Percentiles rank a stretch among this genome's conserved stretches.
These are phyloP conservation scores for Erebia palarica DNA, from an alignment of 2,888 invertebrate genomes.

Conservation along the genomic window DNA sequence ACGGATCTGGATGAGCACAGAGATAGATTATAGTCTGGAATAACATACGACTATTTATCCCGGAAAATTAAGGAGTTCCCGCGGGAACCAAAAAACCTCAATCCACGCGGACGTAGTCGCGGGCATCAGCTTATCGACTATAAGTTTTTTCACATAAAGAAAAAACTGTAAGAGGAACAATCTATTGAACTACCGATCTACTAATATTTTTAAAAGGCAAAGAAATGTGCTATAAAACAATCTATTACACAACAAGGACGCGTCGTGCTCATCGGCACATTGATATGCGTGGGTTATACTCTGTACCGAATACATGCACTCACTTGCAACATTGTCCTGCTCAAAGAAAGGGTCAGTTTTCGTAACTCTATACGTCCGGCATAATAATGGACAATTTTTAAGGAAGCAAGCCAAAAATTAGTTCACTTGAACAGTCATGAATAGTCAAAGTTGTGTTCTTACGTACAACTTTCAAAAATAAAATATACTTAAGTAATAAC, in stretches of 20 bases:
- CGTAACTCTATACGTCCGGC: conserved; percentile 47
- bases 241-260: conserved; percentile 38
- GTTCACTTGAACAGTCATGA: conserved; percentile 2
- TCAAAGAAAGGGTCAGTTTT: conserved; percentile 46
- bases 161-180: no score
- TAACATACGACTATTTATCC: no score
- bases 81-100: no score
- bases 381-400: conserved; percentile 43
- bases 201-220: conserved; percentile 1
- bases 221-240: conserved; percentile 34
- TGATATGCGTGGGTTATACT: conserved; percentile 50
- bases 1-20: no score
- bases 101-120: no score
- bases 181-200: no score
- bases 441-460: neutral
- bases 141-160: no score
- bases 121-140: no score
- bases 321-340: conserved; percentile 51
- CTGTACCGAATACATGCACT: conserved; percentile 44
- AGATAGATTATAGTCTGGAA: no score
- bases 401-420: conserved; percentile 30
- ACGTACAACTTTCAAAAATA: no score
- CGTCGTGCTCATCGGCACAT: conserved; percentile 41
- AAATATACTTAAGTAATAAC: no score
- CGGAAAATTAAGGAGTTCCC: no score